phyloP scores from a whole-genome alignment of 2,888 invertebrate species.

The Andrena hattorfiana region DNA sequence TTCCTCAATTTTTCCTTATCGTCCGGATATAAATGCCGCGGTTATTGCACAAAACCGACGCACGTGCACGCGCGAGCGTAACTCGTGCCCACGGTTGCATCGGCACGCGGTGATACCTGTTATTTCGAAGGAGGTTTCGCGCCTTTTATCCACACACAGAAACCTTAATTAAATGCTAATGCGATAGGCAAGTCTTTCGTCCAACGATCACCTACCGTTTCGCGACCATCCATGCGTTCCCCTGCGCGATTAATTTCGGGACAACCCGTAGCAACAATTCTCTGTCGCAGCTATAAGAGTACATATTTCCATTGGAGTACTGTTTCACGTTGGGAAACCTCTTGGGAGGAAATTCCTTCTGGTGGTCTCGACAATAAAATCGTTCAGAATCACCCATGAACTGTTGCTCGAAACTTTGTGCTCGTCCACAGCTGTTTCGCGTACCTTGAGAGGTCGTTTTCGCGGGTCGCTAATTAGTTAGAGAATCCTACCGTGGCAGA shows the following conservation, averaged over 20 bases:
- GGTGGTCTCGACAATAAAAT: not conserved
- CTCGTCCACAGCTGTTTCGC: too few species aligned
- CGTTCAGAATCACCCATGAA: not conserved
- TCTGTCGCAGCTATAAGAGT: not conserved
- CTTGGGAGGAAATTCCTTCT: too few species aligned
- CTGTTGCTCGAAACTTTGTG: too few species aligned
- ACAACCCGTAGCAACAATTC: constrained; percentile 36
- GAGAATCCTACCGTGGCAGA: constrained; percentile 1
- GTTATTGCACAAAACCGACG: constrained; percentile 32
- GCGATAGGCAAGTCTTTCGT: constrained; percentile 33
- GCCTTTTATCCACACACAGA: constrained; percentile 22
- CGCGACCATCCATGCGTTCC: constrained; percentile 34
- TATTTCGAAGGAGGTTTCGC: constrained; percentile 43
- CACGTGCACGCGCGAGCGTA: constrained; percentile 32
- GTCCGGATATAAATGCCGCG: not conserved
- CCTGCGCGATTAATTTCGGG: constrained; percentile 44
- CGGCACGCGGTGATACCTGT: constrained; percentile 21
- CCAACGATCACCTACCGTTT: constrained; percentile 42
- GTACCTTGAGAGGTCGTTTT: constrained; percentile 6
- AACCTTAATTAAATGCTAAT: constrained; percentile 57
- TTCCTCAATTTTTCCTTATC: constrained; percentile 31
- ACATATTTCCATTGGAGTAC: too few species aligned
- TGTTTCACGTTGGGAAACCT: too few species aligned
- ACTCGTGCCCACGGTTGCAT: constrained; percentile 21
- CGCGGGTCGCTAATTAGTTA: constrained; percentile 15